Evolutionary conservation across 2,888 invertebrate genomes (phyloP).

Genomic region (Thera britannica): DNA sequence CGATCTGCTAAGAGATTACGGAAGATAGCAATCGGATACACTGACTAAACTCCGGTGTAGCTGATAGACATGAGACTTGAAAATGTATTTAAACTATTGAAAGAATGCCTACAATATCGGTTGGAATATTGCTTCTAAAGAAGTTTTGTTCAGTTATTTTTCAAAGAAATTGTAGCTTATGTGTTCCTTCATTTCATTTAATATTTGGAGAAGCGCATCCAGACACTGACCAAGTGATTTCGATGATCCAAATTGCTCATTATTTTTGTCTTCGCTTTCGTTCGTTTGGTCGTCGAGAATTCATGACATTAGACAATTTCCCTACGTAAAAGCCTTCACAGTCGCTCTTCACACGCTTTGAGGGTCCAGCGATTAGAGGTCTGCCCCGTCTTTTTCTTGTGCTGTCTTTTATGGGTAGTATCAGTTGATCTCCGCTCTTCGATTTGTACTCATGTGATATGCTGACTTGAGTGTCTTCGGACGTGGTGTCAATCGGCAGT

Average conservation of each 20-base stretch:
- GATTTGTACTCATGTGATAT: slow-evolving; percentile 11
- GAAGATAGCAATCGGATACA: slow-evolving; percentile 21
- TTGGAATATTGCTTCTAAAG: background rate
- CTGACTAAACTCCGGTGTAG: slow-evolving; percentile 10
- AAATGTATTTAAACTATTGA: slow-evolving; percentile 9
- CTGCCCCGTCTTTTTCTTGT: slow-evolving; percentile 25
- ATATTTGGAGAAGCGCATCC: background rate
- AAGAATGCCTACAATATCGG: background rate
- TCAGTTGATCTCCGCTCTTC: slow-evolving; percentile 17
- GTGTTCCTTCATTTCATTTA: background rate
- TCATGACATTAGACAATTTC: slow-evolving; percentile 22
- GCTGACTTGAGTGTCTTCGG: slow-evolving; percentile 11
- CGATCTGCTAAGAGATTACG: slow-evolving; percentile 24
- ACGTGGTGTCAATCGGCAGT: background rate
- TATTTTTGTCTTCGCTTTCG: no score
- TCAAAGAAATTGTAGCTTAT: background rate
- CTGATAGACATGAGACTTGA: slow-evolving; percentile 3
- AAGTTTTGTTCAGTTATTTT: background rate
- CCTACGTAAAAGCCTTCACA: slow-evolving; percentile 20
- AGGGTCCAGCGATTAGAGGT: slow-evolving; percentile 10
- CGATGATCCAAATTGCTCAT: background rate
- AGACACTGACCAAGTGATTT: background rate
- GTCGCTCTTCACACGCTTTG: slow-evolving; percentile 22
- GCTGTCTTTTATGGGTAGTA: background rate
- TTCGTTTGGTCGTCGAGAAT: background rate